Evolutionary conservation across 2,888 invertebrate genomes (phyloP), one percentile per base, ranked within the genome.

Genomic region (Tigriopus californicus): DNA sequence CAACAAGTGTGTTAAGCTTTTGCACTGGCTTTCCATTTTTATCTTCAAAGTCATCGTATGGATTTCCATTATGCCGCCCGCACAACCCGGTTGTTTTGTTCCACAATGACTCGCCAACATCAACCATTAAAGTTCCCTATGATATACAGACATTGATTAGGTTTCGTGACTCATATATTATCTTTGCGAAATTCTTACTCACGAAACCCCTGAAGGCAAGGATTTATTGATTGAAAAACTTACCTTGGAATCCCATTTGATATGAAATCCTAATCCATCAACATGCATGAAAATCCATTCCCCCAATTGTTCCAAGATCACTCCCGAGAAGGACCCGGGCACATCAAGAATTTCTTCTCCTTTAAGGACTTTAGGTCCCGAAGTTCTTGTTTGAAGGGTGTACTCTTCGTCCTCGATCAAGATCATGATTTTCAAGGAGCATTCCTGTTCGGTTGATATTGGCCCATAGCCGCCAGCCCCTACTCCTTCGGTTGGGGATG

Each of bases 41-140:
- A 0, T 77, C 79, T 41, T 72, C 69, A 63, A 85, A 74, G 68
- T 90, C 89, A 66, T 86, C 83, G 8, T 71, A 71, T 5, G 74
- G 70, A 65, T 80, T 76, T 0, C 83, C 83, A 69, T 90, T 83
- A 64, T 85, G 71, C 0, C 74, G 75, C 0, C 91, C 90, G 67
- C 91, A 91, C 0, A 91, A 73, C 59, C 90, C 91, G 62, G 79
- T 79, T 0, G 86, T 83, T 65, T 80, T 79, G 66, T 84, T 83
- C 83, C 85, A 87, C 41, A 85, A 70, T 1, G 76, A 75, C 24
- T 81, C 78, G 1, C 78, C 75, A 0, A 80, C 81, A 67, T 81
- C 80, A 0, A 86, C 72, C 62, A 80, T 74, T 5, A 87, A 73
- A 62, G 81, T 69, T 67, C 80, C 8, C 33, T 33, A 33, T 33